Percentiles rank a stretch among this genome's conserved stretches.
Conservation (phyloP, 2,797 vertebrate genomes). For the Sebastes steindachneri region DNA sequence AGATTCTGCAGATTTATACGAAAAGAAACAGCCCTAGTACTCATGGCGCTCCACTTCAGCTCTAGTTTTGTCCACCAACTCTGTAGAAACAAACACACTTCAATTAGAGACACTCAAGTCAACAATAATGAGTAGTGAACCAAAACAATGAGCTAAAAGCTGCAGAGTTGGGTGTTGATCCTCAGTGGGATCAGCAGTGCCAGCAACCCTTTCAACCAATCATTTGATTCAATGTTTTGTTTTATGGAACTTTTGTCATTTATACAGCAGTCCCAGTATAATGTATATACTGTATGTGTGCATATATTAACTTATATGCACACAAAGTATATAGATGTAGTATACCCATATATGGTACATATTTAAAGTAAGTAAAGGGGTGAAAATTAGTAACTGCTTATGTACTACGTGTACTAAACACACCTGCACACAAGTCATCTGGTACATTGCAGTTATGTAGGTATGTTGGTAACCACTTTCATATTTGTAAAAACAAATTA, state of each 20-base stretch:
- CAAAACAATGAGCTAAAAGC: not conserved
- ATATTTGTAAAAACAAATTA: not conserved
- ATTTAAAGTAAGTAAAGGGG: not conserved
- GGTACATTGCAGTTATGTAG: not conserved
- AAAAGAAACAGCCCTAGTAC: not conserved
- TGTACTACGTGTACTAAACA: not conserved
- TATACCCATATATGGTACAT: not conserved
- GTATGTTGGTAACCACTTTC: not conserved
- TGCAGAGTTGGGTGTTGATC: not conserved
- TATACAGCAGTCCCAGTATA: not conserved
- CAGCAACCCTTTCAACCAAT: not conserved
- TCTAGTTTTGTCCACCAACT: not conserved
- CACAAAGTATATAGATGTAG: accelerated
- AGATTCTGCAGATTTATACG: not conserved
- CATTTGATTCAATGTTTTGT: not conserved
- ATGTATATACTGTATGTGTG: not conserved
- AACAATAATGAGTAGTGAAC: not conserved
- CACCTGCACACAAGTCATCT: not conserved
- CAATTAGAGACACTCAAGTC: not conserved
- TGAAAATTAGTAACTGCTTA: not conserved
- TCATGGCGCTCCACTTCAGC: not conserved
- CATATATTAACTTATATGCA: not conserved
- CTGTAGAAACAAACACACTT: not conserved
- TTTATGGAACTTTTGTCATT: not conserved
- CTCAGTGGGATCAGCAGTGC: not conserved